Base-by-base conservation (phyloP, 2,113 vertebrate species). In the Salvelinus sp. region DNA sequence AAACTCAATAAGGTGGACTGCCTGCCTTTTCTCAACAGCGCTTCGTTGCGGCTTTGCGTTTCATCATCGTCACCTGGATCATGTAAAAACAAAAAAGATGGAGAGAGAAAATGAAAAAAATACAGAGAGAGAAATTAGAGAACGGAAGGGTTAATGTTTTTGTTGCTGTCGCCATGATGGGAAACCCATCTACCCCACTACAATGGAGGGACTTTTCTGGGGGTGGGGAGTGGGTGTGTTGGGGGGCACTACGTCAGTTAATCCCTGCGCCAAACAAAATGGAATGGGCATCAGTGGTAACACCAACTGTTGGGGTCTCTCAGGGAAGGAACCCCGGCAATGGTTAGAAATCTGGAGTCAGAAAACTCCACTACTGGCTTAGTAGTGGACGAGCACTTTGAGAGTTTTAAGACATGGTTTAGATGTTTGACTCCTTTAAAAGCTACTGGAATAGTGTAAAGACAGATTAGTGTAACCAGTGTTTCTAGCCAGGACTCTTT, bases 11-110 rank as follows among this genome's bases (percentile, higher is more conserved):
- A 90, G 87, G 91, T 90, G 93, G 90, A 94, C 95, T 94, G 96
- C 96, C 96, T 98, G 97, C 97, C 97, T 99, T 98, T 98, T 96
- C 93, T 98, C 95, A 99, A 96, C 92, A 98, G 96, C 87, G 97
- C 88, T 96, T 96, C 87, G 95, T 93, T 90, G 96, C 82, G 87
- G 95, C 93, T 95, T 96, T 98, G 93, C 93, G 94, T 90, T n/a
- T 98, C 97, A 48, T 98, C 96, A 62, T 98, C 96, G 81, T 98
- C 96, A 91, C 97, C 97, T 98, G 95, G 87, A 93, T 91, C 89
- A 93, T 85, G 85, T 90, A 94, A 90, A 92, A 92, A 92, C 30
- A 30, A 88, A 92, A 14, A 22, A 27, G 10, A 7, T 25, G 28
- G 63, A 94, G 27, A 22, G n/a, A 33, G 30, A 33, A 33, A 47